Conservation (phyloP, 2,888 invertebrate species). For the Mesoligia furuncula region DNA sequence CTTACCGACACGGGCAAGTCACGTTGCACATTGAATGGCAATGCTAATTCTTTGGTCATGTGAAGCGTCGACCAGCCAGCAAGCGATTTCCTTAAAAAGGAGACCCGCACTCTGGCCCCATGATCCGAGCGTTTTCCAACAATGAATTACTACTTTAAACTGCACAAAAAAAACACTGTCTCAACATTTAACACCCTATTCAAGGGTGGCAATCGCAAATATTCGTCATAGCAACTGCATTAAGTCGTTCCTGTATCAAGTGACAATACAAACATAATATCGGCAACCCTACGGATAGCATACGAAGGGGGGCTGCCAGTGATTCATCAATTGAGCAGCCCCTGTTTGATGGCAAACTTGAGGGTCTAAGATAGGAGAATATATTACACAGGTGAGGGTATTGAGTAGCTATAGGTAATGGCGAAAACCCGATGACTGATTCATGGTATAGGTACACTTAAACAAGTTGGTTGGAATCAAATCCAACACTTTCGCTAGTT, state of each 20-base stretch:
- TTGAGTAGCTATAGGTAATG: slow-evolving; percentile 12
- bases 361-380: slow-evolving; percentile 62
- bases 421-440: slow-evolving; percentile 2
- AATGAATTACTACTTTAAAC: slow-evolving; percentile 9
- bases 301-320: slow-evolving; percentile 68
- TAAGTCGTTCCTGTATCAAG: slow-evolving; percentile 72
- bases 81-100: no score
- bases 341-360: slow-evolving; percentile 69
- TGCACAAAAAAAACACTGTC: slow-evolving; percentile 23
- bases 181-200: slow-evolving; percentile 32
- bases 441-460: neutral
- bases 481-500: neutral
- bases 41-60: no score
- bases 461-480: neutral
- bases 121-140: no score
- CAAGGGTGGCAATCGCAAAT: slow-evolving; percentile 55
- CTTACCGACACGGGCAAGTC: no score
- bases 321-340: slow-evolving; percentile 77
- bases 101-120: no score
- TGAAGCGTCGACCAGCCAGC: no score
- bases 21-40: no score
- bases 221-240: slow-evolving; percentile 72
- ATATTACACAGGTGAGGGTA: slow-evolving; percentile 45
- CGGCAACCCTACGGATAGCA: slow-evolving; percentile 49
- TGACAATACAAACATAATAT: slow-evolving; percentile 73